Conservation (phyloP, 1,140 invertebrate genomes). For the Drosophila sechellia region DNA sequence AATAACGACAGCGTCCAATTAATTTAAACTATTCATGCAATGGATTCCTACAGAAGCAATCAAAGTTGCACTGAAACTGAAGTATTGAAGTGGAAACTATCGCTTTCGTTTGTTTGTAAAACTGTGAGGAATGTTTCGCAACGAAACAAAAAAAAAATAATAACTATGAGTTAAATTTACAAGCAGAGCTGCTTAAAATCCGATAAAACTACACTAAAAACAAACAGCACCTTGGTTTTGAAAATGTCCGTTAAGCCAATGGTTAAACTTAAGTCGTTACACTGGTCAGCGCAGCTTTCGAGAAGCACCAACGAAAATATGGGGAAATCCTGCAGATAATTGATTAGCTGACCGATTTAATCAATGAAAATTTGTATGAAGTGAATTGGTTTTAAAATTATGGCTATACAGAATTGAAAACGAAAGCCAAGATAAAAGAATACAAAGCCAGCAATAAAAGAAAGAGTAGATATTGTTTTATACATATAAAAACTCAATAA, state of each 20-base stretch:
- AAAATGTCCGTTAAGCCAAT: slow-evolving; percentile 60
- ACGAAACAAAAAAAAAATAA: slow-evolving; percentile 76
- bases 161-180: slow-evolving; percentile 53
- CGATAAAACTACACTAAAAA: slow-evolving; percentile 52
- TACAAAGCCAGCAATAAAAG: slow-evolving; percentile 44
- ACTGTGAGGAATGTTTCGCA: slow-evolving; percentile 83
- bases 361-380: slow-evolving; percentile 55
- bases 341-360: slow-evolving; percentile 34
- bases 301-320: slow-evolving; percentile 24
- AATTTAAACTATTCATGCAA: slow-evolving; percentile 60
- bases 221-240: slow-evolving; percentile 49
- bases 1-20: slow-evolving; percentile 55
- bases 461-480: slow-evolving; percentile 76
- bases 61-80: slow-evolving; percentile 66
- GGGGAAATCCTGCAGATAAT: slow-evolving; percentile 36
- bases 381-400: slow-evolving; percentile 68
- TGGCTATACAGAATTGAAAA: slow-evolving; percentile 39
- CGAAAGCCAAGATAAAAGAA: slow-evolving; percentile 19
- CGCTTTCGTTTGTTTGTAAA: slow-evolving; percentile 58
- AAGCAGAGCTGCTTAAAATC: slow-evolving; percentile 45
- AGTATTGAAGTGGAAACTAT: slow-evolving; percentile 44
- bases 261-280: slow-evolving; percentile 51
- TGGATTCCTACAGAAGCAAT: slow-evolving; percentile 70
- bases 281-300: slow-evolving; percentile 39
- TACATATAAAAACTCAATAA: slow-evolving; percentile 82